A percentile compares a stretch with the other conserved stretches of the same genome.
phyloP scores from a whole-genome alignment of 1,140 invertebrate species.

The Rhopalosiphum maidis region DNA sequence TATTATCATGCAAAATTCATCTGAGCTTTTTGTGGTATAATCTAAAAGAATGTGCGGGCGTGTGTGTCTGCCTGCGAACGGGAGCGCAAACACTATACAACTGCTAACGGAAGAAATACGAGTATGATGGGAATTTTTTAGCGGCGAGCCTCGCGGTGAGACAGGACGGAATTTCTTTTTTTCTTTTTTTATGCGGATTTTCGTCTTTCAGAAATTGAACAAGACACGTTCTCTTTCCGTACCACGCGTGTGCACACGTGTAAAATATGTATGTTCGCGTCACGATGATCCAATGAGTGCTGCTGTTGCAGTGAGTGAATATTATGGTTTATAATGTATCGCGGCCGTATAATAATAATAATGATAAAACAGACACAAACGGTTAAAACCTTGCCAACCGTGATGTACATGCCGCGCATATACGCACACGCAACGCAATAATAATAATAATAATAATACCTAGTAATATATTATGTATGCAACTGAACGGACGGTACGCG shows the following conservation, averaged over 20 bases:
- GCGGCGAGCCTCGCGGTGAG: not conserved
- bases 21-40: slow-evolving; percentile 13
- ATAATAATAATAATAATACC: too few species aligned
- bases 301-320: not conserved
- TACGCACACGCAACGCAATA: too few species aligned
- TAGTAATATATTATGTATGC: not conserved
- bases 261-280: not conserved
- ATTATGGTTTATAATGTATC: not conserved
- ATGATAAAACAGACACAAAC: not conserved
- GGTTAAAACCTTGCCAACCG: too few species aligned
- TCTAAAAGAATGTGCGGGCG: not conserved
- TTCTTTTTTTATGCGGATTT: not conserved
- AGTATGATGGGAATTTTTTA: slow-evolving; percentile 50
- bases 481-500: not conserved
- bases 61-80: not conserved
- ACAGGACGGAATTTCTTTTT: not conserved
- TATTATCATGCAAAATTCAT: slow-evolving; percentile 51
- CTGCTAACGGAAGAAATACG: slow-evolving; percentile 19
- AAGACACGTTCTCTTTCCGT: not conserved
- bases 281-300: not conserved
- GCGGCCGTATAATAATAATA: not conserved
- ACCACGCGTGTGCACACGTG: not conserved
- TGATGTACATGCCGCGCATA: not conserved
- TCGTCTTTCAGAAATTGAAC: not conserved
- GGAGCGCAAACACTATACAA: not conserved